Evolutionary conservation across 2,888 invertebrate species (phyloP).

Genomic region (Pachycephus smyrnensis): DNA sequence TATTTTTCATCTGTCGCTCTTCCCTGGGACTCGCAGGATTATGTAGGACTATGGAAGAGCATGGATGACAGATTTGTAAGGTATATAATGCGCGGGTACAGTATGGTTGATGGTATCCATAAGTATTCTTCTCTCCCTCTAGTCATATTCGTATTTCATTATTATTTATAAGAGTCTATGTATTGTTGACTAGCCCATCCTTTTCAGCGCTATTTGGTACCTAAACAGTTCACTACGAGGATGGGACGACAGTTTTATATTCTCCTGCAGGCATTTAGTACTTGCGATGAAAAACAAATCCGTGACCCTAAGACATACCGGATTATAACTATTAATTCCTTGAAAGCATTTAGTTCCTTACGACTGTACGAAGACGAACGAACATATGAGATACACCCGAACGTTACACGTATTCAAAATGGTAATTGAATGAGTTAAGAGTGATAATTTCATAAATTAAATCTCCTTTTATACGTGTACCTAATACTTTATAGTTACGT

Average conservation of each 20-base stretch:
- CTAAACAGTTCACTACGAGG: slow-evolving; percentile 13
- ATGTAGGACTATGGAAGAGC: background rate
- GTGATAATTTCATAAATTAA: slow-evolving; percentile 4
- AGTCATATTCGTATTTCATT: slow-evolving; percentile 53
- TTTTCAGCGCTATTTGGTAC: slow-evolving; percentile 28
- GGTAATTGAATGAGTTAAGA: background rate
- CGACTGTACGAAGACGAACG: background rate
- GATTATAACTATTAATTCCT: background rate
- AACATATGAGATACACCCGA: background rate
- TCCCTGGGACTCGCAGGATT: background rate
- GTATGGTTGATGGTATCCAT: slow-evolving; percentile 28
- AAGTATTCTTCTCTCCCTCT: slow-evolving; percentile 47
- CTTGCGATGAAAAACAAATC: background rate
- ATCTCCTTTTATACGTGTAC: slow-evolving; percentile 29
- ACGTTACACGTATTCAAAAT: background rate
- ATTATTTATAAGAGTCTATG: slow-evolving; percentile 48
- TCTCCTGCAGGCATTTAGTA: background rate
- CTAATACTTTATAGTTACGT: slow-evolving; percentile 34
- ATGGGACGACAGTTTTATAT: slow-evolving; percentile 8
- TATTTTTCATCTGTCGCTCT: background rate
- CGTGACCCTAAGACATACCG: background rate
- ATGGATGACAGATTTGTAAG: background rate
- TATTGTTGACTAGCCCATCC: slow-evolving; percentile 23
- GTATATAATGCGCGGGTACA: slow-evolving; percentile 24
- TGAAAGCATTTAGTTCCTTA: slow-evolving; percentile 5